These are phyloP conservation scores for Deroplatys truncata DNA, from an alignment of 2,888 invertebrate genomes.

Conservation along the genomic window DNA sequence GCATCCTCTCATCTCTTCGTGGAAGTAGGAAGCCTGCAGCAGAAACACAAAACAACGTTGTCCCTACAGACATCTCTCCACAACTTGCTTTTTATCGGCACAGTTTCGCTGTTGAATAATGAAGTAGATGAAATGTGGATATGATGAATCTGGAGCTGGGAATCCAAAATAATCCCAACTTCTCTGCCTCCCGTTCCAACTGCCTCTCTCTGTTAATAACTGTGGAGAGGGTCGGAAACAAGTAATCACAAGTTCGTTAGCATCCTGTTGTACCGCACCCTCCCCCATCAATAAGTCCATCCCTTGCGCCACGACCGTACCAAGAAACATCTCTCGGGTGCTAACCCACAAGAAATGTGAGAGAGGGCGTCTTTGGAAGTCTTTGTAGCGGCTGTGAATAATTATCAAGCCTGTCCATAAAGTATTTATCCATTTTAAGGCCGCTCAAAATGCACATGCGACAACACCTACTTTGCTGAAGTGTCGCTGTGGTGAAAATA, in stretches of 20 bases:
- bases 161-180: not conserved
- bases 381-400: too few species aligned
- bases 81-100: not conserved
- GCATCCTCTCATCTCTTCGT: too few species aligned
- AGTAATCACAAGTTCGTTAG: not conserved
- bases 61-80: not conserved
- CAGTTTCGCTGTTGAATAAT: not conserved
- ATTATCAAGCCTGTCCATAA: too few species aligned
- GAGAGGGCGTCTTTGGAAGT: too few species aligned
- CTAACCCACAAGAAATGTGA: not conserved
- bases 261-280: not conserved
- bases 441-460: too few species aligned
- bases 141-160: not conserved
- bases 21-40: too few species aligned
- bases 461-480: too few species aligned
- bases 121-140: not conserved
- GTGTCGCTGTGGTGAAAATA: too few species aligned
- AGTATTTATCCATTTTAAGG: too few species aligned
- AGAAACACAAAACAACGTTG: not conserved
- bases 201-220: not conserved
- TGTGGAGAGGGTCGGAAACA: not conserved
- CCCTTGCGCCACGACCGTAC: not conserved
- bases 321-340: not conserved
- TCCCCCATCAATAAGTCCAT: not conserved
- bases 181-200: not conserved